These are phyloP conservation scores for Drosophila kanapiae DNA, from an alignment of 1,140 invertebrate genomes.

Conservation along the genomic window DNA sequence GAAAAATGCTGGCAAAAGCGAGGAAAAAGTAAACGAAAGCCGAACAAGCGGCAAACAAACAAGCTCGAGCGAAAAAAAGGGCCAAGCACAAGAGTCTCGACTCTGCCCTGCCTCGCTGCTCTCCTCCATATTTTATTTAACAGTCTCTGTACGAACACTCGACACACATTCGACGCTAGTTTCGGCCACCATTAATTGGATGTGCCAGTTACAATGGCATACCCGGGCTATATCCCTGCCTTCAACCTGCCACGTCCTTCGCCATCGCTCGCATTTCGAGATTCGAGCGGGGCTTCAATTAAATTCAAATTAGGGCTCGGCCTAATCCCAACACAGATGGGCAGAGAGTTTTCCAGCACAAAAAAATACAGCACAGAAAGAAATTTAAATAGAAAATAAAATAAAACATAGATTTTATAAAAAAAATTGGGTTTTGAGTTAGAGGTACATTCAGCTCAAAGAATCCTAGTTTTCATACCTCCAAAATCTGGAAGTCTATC, in stretches of 20 bases:
- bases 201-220: conserved; percentile 74
- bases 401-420: neutral
- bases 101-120: conserved; percentile 40
- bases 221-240: neutral
- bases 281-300: conserved; percentile 66
- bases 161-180: conserved; percentile 80
- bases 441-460: neutral
- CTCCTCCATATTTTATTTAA: conserved; percentile 78
- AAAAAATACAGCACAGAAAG: neutral
- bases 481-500: neutral
- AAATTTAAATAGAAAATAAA: neutral
- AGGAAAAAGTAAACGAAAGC: conserved; percentile 57
- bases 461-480: neutral
- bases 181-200: conserved; percentile 80
- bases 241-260: neutral
- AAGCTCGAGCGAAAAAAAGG: conserved; percentile 58
- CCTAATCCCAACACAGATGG: conserved; percentile 73
- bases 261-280: neutral
- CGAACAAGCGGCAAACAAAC: conserved; percentile 66
- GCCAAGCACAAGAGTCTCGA: conserved; percentile 56
- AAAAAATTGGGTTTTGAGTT: neutral
- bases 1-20: conserved; percentile 31
- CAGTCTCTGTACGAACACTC: conserved; percentile 70
- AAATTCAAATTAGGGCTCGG: conserved; percentile 77
- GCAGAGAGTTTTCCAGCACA: conserved; percentile 57